Evolutionary conservation across 2,888 invertebrate species (phyloP).

Genomic region (Agonum fuliginosum): DNA sequence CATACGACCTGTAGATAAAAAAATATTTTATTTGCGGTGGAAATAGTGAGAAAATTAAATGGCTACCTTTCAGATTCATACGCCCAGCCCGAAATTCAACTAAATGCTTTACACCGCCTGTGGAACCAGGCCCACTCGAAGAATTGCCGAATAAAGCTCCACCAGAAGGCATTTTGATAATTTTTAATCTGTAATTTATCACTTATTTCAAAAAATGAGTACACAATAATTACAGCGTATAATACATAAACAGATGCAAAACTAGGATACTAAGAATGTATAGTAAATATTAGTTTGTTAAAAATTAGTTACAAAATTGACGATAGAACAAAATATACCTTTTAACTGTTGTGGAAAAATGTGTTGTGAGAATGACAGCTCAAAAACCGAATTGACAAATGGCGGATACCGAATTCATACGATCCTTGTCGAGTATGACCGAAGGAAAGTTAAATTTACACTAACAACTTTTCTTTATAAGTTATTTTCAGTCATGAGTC

Average conservation of each 20-base stretch:
- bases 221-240: neutral
- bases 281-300: neutral
- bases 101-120: slow-evolving; percentile 90
- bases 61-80: slow-evolving; percentile 91
- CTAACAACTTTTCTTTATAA: slow-evolving; percentile 3
- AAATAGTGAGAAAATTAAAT: slow-evolving; percentile 4
- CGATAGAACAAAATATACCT: neutral
- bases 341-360: neutral
- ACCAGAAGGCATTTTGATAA: slow-evolving; percentile 76
- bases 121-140: slow-evolving; percentile 84
- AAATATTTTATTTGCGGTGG: neutral
- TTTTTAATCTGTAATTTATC: neutral
- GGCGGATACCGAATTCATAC: slow-evolving; percentile 28
- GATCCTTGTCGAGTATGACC: neutral
- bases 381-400: slow-evolving; percentile 37
- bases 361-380: slow-evolving; percentile 29
- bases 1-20: slow-evolving; percentile 77
- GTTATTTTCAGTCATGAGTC: no score
- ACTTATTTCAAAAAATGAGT: slow-evolving; percentile 13
- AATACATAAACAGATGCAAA: neutral
- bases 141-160: slow-evolving; percentile 86
- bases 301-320: neutral
- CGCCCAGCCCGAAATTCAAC: slow-evolving; percentile 97
- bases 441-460: neutral
- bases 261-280: neutral